phyloP scores from a whole-genome alignment of 2,888 invertebrate species.

The Diplolepis rosae region DNA sequence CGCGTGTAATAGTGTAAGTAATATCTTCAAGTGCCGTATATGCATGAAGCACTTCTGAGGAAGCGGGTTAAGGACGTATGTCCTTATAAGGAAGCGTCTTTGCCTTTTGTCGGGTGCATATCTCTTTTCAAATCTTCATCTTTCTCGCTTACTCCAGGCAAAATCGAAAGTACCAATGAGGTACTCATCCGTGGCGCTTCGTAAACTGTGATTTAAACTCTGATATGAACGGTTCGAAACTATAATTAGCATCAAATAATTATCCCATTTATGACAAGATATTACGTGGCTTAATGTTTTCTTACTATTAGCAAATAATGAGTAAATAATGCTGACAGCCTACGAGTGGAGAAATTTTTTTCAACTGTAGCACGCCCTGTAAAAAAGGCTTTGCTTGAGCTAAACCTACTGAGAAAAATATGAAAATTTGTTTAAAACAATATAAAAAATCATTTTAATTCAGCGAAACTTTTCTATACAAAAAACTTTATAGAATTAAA shows the following conservation, averaged over 20 bases:
- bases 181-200: slow-evolving; percentile 42
- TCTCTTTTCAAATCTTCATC: slow-evolving; percentile 39
- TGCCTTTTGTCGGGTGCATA: slow-evolving; percentile 53
- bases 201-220: slow-evolving; percentile 38
- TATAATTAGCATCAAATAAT: slow-evolving; percentile 27
- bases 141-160: slow-evolving; percentile 47
- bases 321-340: slow-evolving; percentile 13
- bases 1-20: slow-evolving; percentile 30
- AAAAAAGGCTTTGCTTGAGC: no score
- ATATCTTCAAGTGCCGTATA: slow-evolving; percentile 21
- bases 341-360: not conserved
- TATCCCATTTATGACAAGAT: slow-evolving; percentile 22
- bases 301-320: not conserved
- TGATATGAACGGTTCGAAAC: slow-evolving; percentile 1
- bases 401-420: no score
- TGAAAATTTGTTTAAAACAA: no score
- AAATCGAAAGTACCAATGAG: slow-evolving; percentile 49
- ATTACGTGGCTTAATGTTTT: slow-evolving; percentile 8
- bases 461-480: no score
- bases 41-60: slow-evolving; percentile 50
- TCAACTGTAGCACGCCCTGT: not conserved
- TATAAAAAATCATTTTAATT: no score
- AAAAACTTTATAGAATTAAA: no score
- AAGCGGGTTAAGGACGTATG: slow-evolving; percentile 73
- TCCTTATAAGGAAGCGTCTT: slow-evolving; percentile 71